phyloP scores from a whole-genome alignment of 2,888 invertebrate species.

The Harmothoe impar region DNA sequence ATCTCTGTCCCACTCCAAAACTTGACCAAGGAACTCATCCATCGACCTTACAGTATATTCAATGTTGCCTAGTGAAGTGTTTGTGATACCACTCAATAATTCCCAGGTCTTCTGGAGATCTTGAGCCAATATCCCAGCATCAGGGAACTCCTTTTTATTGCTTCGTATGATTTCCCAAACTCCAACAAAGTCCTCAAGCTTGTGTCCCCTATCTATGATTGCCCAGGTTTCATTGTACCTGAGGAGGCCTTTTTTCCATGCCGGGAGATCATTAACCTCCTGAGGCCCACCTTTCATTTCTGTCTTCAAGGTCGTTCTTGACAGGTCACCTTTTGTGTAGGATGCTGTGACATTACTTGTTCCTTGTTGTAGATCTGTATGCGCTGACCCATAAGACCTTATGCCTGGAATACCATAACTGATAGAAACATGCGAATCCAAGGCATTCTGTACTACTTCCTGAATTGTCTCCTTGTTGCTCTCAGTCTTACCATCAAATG shows the following conservation, averaged over 20 bases:
- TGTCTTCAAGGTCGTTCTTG: background rate
- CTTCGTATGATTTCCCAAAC: background rate
- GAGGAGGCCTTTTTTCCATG: background rate
- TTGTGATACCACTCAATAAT: background rate
- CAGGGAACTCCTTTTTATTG: background rate
- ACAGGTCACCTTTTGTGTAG: background rate
- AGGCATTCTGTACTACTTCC: background rate
- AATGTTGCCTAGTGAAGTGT: background rate
- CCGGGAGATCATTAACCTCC: background rate
- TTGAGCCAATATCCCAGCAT: constrained; percentile 2
- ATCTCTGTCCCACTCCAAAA: background rate
- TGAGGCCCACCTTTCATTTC: background rate
- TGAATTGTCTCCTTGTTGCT: background rate
- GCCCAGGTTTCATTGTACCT: constrained; percentile 6
- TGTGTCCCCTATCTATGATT: background rate
- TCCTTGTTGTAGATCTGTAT: background rate
- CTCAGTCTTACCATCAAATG: background rate
- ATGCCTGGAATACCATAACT: background rate
- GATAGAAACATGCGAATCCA: background rate
- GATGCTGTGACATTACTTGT: background rate
- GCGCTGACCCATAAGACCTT: background rate
- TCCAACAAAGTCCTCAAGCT: background rate
- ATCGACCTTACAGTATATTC: no score
- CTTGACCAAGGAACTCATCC: no score
- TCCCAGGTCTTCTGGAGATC: background rate